Percentiles rank a stretch among this genome's conserved stretches.
phyloP scores from a whole-genome alignment of 2,797 vertebrate genomes.

The Mycteria americana region DNA sequence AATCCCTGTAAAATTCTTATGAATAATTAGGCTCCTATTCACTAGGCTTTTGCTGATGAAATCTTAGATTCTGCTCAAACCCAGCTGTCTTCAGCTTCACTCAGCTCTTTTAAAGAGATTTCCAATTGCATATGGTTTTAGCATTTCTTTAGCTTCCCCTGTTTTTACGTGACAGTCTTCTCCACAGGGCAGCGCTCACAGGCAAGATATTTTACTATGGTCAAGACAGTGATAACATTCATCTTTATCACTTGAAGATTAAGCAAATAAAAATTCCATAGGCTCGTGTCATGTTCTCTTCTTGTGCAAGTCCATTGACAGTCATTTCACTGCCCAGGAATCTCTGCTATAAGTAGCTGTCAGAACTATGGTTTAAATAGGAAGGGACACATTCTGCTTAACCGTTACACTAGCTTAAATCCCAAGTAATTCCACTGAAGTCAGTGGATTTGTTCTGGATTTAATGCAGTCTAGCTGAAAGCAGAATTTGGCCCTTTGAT shows the following conservation, averaged over 20 bases:
- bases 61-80: not conserved
- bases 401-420: not conserved
- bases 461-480: slow-evolving; percentile 8
- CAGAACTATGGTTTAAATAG: not conserved
- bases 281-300: not conserved
- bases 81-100: not conserved
- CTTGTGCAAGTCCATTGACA: not conserved
- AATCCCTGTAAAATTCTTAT: slow-evolving; percentile 21
- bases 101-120: not conserved
- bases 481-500: slow-evolving; percentile 3
- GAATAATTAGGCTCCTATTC: slow-evolving; percentile 18
- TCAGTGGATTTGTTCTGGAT: not conserved
- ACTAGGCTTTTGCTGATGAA: not conserved
- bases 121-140: not conserved
- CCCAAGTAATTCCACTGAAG: not conserved
- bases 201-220: not conserved
- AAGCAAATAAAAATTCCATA: not conserved
- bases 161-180: not conserved
- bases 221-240: not conserved
- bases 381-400: not conserved
- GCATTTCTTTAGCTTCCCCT: not conserved
- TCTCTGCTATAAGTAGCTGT: not conserved
- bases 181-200: not conserved
- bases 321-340: not conserved
- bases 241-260: not conserved